A percentile compares a stretch with the other conserved stretches of the same genome.
These are phyloP conservation scores for Nothobranchius furzeri DNA, from an alignment of 2,113 vertebrate genomes.

Conservation along the genomic window DNA sequence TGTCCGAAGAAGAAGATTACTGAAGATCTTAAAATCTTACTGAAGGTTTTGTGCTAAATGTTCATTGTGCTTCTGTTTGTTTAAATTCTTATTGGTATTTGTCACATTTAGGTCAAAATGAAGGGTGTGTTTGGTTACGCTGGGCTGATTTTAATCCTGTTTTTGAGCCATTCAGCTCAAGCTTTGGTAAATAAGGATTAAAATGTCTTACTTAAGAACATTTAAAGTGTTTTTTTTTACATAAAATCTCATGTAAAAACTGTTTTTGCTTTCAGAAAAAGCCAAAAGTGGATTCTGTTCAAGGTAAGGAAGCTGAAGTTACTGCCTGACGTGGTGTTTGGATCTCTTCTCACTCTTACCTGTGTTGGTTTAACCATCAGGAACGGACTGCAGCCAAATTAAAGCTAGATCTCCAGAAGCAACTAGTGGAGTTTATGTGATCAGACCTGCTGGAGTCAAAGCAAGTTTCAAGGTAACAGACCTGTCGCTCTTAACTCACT, in stretches of 20 bases:
- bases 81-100: not conserved
- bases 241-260: not conserved
- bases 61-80: not conserved
- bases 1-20: not conserved
- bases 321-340: not conserved
- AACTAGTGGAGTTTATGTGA: constrained; percentile 59
- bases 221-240: not conserved
- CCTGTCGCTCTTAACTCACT: not conserved
- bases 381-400: constrained; percentile 67
- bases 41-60: too few relatives aligned
- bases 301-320: constrained; percentile 29
- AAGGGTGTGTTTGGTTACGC: constrained; percentile 2
- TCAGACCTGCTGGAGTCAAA: constrained; percentile 40
- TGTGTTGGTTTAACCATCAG: constrained; percentile 5
- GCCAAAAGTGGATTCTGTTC: not conserved
- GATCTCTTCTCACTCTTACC: not conserved
- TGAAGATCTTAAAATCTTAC: too few relatives aligned
- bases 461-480: constrained; percentile 54
- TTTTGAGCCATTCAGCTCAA: constrained; percentile 36
- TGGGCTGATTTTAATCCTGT: constrained; percentile 19
- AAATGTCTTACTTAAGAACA: not conserved
- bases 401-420: constrained; percentile 36
- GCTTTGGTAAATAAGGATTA: constrained; percentile 10
- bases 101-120: constrained; percentile 39
- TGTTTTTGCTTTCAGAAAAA: not conserved